Percentiles rank a stretch among this genome's conserved stretches.
Conservation (phyloP, 23 tunicate species). For the Halocynthia roretzi region DNA sequence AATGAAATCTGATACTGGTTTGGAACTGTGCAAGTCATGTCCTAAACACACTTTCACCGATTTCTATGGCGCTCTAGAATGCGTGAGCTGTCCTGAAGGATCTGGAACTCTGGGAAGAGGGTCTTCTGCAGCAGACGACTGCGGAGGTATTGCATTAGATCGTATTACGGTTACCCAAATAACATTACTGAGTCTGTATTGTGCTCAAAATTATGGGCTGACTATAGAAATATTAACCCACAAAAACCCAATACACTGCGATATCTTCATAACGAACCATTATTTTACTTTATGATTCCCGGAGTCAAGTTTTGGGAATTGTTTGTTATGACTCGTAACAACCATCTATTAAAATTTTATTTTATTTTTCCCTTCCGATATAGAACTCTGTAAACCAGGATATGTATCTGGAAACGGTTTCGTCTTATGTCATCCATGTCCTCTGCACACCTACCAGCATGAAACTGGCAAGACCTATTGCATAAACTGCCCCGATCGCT, state of each 20-base stretch:
- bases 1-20: conserved; percentile 44
- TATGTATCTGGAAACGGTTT: conserved; percentile 58
- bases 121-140: conserved; percentile 34
- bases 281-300: no score
- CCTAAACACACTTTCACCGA: conserved; percentile 42
- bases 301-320: no score
- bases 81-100: conserved; percentile 56
- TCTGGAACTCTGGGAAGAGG: conserved; percentile 65
- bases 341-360: no score
- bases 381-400: conserved; percentile 67
- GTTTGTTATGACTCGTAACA: no score
- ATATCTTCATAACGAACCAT: no score
- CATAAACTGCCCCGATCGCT: conserved; percentile 32
- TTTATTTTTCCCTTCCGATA: not conserved
- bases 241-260: no score
- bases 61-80: conserved; percentile 44
- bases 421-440: conserved; percentile 81
- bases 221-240: no score
- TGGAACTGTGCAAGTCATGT: conserved; percentile 68
- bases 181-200: no score
- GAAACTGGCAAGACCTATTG: conserved; percentile 40
- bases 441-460: conserved; percentile 41
- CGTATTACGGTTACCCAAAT: no score
- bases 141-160: conserved; percentile 33
- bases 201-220: no score